A percentile compares a stretch with the other conserved stretches of the same genome.
Conservation (phyloP, 2,888 invertebrate genomes). For the Trilocha varians region DNA sequence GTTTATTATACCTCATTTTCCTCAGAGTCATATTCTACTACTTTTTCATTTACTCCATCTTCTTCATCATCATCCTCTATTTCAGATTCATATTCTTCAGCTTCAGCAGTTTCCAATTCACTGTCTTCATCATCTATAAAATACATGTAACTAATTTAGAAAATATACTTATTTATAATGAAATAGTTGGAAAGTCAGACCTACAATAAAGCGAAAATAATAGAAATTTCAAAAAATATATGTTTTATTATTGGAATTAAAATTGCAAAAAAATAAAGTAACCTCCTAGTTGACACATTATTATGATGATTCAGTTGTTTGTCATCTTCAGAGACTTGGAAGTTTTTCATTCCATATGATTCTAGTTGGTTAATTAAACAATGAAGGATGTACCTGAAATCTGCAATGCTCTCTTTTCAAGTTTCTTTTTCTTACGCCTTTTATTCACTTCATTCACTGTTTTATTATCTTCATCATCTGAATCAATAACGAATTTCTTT, state of each 20-base stretch:
- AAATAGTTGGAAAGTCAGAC: too few relatives aligned
- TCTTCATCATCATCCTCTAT: constrained; percentile 41
- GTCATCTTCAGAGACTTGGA: too few relatives aligned
- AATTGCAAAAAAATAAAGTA: too few relatives aligned
- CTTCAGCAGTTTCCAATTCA: constrained; percentile 29
- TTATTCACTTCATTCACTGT: constrained; percentile 23
- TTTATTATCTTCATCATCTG: constrained; percentile 47
- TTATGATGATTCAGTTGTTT: too few relatives aligned
- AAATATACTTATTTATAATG: too few relatives aligned
- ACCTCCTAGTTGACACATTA: too few relatives aligned
- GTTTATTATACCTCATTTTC: constrained; percentile 79
- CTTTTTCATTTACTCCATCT: constrained; percentile 41
- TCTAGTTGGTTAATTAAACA: neutral
- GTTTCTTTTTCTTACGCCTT: constrained; percentile 45
- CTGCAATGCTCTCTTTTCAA: constrained; percentile 46
- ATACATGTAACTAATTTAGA: too few relatives aligned
- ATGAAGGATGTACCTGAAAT: constrained; percentile 46
- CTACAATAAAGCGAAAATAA: too few relatives aligned
- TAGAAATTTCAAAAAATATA: too few relatives aligned
- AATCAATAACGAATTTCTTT: constrained; percentile 56
- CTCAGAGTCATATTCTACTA: constrained; percentile 86
- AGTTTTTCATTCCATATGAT: neutral
- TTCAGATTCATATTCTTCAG: constrained; percentile 43
- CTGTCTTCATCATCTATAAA: constrained; percentile 52
- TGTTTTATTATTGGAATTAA: too few relatives aligned